Base-by-base conservation (phyloP, 2,888 invertebrate species). In the Prosopocoilus inquinatus region DNA sequence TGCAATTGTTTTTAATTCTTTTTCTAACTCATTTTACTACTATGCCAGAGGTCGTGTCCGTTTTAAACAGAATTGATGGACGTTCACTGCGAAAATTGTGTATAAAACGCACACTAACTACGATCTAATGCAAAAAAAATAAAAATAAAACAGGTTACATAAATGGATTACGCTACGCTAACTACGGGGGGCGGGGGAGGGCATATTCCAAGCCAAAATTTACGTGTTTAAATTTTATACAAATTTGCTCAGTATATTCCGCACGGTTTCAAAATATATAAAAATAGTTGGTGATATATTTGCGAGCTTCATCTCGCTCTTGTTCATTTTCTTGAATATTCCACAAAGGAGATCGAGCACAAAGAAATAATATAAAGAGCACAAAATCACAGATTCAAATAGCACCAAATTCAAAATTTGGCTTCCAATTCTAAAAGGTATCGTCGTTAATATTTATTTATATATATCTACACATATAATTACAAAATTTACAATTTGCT, bases 361-460 rank as follows among this genome's bases (percentile, higher is more conserved):
- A 55, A 59, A 60, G 51, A 60, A 62, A 64, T 28, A 16, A 16
- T 62, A 64, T 61, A 62, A 62, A 66, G 63, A 65, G 64, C 64
- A 65, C 64, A 62, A 64, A 76, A 76, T 77, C 77, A 77, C 77
- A 77, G 77, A 71, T 75, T 73, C 66, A 67, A 73, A 72, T 76
- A 77, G 77, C 75, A 76, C 77, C 77, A 77, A 77, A 77, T 73
- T 64, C 70, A 70, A 72, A 73, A 73, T 75, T 75, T 75, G 75
- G 75, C 71, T 73, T 70, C 65, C 55, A 57, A 60, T 63, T 61
- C 60, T 60, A 60, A 64, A 58, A 61, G 55, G 58, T 62, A 58
- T 61, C 58, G 62, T 62, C 55, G 55, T 53, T 59, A 57, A 56
- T 61, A 61, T 62, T 50, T 61, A 56, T 64, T 49, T 52, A 57